Percentiles rank a stretch among this genome's conserved stretches.
phyloP scores from a whole-genome alignment of 2,797 vertebrate genomes.

The Acanthis flammea region DNA sequence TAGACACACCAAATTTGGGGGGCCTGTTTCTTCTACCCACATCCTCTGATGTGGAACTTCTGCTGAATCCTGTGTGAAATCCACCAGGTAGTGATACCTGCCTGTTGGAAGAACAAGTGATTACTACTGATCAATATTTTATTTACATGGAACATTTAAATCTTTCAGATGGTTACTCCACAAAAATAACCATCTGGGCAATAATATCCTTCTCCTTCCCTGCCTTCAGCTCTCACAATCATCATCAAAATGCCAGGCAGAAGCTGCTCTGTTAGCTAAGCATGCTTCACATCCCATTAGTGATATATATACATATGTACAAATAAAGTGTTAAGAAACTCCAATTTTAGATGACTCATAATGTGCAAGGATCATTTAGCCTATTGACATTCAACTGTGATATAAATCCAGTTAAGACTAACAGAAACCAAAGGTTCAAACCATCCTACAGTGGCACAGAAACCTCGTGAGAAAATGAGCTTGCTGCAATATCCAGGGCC shows the following conservation, averaged over 20 bases:
- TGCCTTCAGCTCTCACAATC: not conserved
- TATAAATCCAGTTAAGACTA: not conserved
- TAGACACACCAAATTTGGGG: not conserved
- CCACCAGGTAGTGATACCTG: not conserved
- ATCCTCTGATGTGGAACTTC: not conserved
- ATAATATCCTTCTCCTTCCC: not conserved
- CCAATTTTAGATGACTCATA: not conserved
- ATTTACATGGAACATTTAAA: not conserved
- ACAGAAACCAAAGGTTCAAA: not conserved
- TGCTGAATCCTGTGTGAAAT: not conserved
- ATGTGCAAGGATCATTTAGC: not conserved
- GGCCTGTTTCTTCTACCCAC: not conserved
- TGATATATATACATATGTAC: not conserved
- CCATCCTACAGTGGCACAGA: accelerated
- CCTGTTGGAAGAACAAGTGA: not conserved
- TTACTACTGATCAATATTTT: not conserved
- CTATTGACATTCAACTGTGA: not conserved
- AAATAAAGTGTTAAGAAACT: not conserved
- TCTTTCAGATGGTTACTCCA: not conserved
- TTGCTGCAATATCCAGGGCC: not conserved
- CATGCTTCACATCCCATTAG: not conserved
- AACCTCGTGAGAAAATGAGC: not conserved
- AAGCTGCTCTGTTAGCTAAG: not conserved
- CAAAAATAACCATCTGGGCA: not conserved
- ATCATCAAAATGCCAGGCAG: not conserved